A percentile compares a stretch with the other conserved stretches of the same genome.
Conservation (phyloP, 2,888 invertebrate genomes). For the Nycteola revayana region DNA sequence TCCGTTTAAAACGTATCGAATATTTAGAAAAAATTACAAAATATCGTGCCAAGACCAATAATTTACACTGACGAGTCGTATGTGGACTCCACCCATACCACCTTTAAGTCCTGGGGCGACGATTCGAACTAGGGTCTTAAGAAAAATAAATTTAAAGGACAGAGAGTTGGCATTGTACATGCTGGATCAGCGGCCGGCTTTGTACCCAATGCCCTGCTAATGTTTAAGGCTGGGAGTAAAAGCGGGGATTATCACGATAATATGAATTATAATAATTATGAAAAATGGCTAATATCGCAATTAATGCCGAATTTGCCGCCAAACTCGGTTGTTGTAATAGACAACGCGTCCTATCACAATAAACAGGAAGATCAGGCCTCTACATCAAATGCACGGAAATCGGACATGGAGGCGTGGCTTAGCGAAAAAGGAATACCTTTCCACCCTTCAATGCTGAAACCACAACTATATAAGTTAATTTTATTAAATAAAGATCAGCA, state of each 20-base stretch:
- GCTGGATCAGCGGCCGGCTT: neutral
- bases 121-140: neutral
- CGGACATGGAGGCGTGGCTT: neutral
- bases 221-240: neutral
- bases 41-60: no score
- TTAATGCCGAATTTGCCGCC: neutral
- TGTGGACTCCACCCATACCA: neutral
- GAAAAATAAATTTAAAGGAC: neutral
- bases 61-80: neutral
- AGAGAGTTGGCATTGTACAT: neutral
- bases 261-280: neutral
- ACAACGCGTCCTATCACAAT: neutral
- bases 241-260: neutral
- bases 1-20: no score
- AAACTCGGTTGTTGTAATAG: no score
- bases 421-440: neutral
- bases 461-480: conserved; percentile 5
- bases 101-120: neutral
- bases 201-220: neutral
- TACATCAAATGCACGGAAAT: neutral
- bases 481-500: neutral
- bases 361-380: neutral
- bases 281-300: neutral
- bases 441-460: conserved; percentile 1
- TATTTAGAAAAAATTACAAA: no score